A percentile compares a stretch with the other conserved stretches of the same genome.
phyloP scores from a whole-genome alignment of 2,797 vertebrate species.

The Mus caroli region DNA sequence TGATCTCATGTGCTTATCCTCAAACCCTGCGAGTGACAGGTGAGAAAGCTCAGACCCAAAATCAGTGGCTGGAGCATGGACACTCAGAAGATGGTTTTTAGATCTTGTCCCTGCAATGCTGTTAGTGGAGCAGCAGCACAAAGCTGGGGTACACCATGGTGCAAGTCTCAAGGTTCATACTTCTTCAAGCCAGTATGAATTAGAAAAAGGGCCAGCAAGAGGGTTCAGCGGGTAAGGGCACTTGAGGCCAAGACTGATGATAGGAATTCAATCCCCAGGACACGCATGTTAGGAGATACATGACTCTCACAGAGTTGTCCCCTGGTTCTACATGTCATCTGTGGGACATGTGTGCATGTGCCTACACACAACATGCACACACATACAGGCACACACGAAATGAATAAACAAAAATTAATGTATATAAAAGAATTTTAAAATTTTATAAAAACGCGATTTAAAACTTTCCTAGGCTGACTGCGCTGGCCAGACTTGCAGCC shows the following conservation, averaged over 20 bases:
- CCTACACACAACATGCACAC: too few species aligned
- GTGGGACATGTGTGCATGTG: neutral
- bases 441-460: neutral
- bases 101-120: neutral
- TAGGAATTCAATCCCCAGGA: neutral
- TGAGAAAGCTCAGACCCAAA: conserved; percentile 54
- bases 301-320: neutral
- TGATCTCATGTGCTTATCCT: neutral
- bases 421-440: neutral
- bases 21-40: neutral
- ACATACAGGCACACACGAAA: neutral
- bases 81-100: neutral
- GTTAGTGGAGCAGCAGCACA: neutral
- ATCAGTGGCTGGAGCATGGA: neutral
- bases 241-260: neutral
- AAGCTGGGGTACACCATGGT: neutral
- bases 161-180: too few species aligned
- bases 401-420: neutral
- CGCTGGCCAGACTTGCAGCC: conserved; percentile 7
- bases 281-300: neutral
- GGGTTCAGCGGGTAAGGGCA: neutral
- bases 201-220: neutral
- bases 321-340: neutral
- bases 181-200: neutral
- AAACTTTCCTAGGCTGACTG: conserved; percentile 4